Conservation (phyloP, 2,888 invertebrate species). For the Drosophila prolongata region DNA sequence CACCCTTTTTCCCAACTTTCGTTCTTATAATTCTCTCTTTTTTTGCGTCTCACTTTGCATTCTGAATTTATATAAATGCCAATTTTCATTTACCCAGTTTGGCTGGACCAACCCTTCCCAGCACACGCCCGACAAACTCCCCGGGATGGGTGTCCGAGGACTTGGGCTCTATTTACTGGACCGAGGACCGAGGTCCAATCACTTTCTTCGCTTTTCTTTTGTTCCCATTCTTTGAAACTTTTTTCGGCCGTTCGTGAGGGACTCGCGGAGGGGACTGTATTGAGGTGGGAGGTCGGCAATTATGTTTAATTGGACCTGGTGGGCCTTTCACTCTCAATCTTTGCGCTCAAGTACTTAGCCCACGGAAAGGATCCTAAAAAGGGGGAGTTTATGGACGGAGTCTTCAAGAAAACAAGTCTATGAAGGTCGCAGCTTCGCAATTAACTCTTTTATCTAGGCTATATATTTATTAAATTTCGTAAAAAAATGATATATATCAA, state of each 20-base stretch:
- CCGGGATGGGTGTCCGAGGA: conserved; percentile 10
- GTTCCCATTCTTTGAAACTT: conserved; percentile 31
- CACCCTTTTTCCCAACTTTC: conserved; percentile 33
- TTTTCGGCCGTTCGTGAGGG: not conserved
- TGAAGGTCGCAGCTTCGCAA: not conserved
- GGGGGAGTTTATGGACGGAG: conserved; percentile 17
- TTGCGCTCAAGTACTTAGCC: conserved; percentile 45
- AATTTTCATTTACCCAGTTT: conserved; percentile 75
- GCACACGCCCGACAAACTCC: conserved; percentile 6
- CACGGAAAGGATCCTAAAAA: conserved; percentile 15
- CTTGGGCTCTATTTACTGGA: conserved; percentile 58
- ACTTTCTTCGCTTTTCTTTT: conserved; percentile 21
- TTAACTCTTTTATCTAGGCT: not conserved
- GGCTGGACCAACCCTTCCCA: conserved; percentile 61
- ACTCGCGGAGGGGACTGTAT: not conserved
- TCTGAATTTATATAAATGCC: conserved; percentile 81
- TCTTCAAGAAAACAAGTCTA: conserved; percentile 13
- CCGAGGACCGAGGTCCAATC: conserved; percentile 26
- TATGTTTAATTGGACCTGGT: conserved; percentile 76
- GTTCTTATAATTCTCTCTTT: conserved; percentile 28
- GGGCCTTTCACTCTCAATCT: conserved; percentile 44
- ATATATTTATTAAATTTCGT: too few species aligned
- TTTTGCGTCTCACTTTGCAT: conserved; percentile 46
- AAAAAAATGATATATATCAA: too few species aligned
- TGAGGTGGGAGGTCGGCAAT: conserved; percentile 49